A percentile compares a stretch with the other conserved stretches of the same genome.
Evolutionary conservation across 2,888 invertebrate genomes (phyloP).

Genomic region (Xestia sexstrigata): DNA sequence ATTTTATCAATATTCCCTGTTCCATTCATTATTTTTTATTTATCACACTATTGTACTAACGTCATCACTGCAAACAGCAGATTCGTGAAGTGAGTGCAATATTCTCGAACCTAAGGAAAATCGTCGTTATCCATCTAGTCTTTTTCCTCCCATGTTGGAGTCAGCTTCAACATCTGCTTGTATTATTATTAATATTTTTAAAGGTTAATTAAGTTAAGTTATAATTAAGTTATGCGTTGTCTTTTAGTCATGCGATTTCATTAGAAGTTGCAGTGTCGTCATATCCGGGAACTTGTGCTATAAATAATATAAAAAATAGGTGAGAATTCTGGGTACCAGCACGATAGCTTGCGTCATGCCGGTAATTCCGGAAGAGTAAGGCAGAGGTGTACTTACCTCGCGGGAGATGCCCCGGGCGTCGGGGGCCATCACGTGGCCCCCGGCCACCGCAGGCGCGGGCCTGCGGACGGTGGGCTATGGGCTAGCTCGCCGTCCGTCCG

Average conservation of each 20-base stretch:
- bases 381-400: too few relatives aligned
- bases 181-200: not conserved
- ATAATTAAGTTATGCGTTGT: not conserved
- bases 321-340: not conserved
- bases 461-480: too few relatives aligned
- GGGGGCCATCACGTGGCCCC: too few relatives aligned
- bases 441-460: too few relatives aligned
- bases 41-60: not conserved
- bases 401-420: too few relatives aligned
- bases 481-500: too few relatives aligned
- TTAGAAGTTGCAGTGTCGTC: conserved; percentile 1
- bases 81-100: not conserved
- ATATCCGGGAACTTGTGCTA: not conserved
- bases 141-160: not conserved
- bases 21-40: too few relatives aligned
- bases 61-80: not conserved
- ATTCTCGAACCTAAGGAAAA: not conserved
- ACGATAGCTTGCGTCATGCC: not conserved
- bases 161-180: not conserved
- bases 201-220: not conserved
- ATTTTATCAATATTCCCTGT: too few relatives aligned
- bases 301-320: not conserved
- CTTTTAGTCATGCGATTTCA: conserved; percentile 8
- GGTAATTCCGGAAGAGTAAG: not conserved
- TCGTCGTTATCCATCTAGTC: not conserved